phyloP scores from a whole-genome alignment of 2,888 invertebrate genomes.

The Amaurobius ferox region DNA sequence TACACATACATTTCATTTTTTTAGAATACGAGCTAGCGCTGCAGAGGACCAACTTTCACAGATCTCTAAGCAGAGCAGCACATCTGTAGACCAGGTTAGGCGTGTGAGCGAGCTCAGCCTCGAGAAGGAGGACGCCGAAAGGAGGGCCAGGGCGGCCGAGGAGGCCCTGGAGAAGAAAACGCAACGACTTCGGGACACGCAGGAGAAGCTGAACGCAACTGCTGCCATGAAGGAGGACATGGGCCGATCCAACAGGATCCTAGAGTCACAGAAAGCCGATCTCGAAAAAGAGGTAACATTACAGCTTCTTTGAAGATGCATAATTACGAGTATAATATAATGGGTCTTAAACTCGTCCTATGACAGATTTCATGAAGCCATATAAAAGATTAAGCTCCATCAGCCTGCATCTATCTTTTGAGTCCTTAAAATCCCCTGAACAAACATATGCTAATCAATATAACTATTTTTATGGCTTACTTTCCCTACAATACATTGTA shows the following conservation, averaged over 20 bases:
- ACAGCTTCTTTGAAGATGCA: too few species aligned
- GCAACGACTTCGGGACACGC: constrained; percentile 79
- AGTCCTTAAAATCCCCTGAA: too few species aligned
- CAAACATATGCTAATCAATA: too few species aligned
- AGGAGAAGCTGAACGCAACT: constrained; percentile 64
- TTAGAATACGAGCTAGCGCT: constrained; percentile 75
- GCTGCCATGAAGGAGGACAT: constrained; percentile 69
- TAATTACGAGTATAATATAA: too few species aligned
- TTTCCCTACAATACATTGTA: too few species aligned
- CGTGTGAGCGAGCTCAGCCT: constrained; percentile 81
- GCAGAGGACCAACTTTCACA: constrained; percentile 66
- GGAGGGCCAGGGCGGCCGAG: constrained; percentile 78
- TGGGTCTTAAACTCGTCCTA: too few species aligned
- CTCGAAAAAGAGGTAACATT: constrained; percentile 68
- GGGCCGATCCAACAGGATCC: constrained; percentile 46
- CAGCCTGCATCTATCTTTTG: too few species aligned
- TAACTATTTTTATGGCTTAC: too few species aligned
- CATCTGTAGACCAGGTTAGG: constrained; percentile 34
- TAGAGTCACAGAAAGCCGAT: constrained; percentile 58
- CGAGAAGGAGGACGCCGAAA: constrained; percentile 82
- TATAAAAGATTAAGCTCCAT: too few species aligned
- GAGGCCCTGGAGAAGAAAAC: constrained; percentile 79
- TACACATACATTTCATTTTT: neutral
- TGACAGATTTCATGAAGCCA: too few species aligned
- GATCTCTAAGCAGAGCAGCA: constrained; percentile 46